Evolutionary conservation across 37 sponge, comb jelly and placozoan species (phyloP).

Genomic region (Aphrocallistes beatrix): DNA sequence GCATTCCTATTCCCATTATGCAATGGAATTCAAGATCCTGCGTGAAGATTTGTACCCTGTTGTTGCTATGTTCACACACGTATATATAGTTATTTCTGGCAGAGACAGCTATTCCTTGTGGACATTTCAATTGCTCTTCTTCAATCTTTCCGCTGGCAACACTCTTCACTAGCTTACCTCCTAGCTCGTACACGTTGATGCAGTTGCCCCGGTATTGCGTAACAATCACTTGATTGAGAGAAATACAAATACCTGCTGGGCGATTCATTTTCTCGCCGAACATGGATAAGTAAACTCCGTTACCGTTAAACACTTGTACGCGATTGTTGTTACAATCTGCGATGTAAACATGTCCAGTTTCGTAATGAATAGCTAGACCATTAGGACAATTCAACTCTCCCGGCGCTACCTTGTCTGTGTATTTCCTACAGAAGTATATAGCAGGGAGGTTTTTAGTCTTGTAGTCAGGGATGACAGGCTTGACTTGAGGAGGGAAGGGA

Average conservation of each 20-base stretch:
- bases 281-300: constrained; percentile 13
- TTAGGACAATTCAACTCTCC: constrained; percentile 44
- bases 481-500: constrained; percentile 12
- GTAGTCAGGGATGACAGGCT: not conserved
- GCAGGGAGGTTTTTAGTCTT: not conserved
- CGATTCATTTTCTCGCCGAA: not conserved
- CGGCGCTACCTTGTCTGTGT: not conserved
- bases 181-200: constrained; percentile 15
- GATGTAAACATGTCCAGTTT: constrained; percentile 35
- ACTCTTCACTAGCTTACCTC: constrained; percentile 15
- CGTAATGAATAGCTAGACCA: constrained; percentile 38
- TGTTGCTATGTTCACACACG: not conserved
- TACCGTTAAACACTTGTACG: constrained; percentile 36
- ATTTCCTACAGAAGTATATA: not conserved
- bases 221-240: not conserved
- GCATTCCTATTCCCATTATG: not conserved
- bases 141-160: not conserved
- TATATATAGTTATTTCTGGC: not conserved
- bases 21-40: not conserved
- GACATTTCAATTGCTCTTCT: not conserved
- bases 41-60: constrained; percentile 3
- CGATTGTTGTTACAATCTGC: constrained; percentile 57
- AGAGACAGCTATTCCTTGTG: not conserved
- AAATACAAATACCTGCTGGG: not conserved
- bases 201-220: not conserved